These are phyloP conservation scores for Pseudotriccus pelzelni DNA, from an alignment of 2,797 vertebrate species.

Conservation along the genomic window DNA sequence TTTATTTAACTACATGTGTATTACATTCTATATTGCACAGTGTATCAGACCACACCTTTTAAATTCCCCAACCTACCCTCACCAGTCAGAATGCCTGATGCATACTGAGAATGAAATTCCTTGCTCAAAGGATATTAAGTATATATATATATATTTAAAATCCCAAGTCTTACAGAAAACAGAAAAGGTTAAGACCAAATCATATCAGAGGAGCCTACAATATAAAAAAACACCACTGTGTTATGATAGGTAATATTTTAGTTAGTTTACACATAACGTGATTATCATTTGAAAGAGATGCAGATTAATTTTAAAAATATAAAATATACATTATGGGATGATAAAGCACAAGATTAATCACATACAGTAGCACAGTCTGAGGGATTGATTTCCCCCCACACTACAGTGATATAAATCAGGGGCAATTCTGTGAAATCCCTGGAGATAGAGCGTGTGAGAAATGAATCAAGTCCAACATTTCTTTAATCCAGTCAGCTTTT, in stretches of 20 bases:
- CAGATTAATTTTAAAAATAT: not conserved
- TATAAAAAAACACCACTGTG: not conserved
- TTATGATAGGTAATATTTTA: not conserved
- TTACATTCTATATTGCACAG: conserved; percentile 19
- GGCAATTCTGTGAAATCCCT: not conserved
- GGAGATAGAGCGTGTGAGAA: not conserved
- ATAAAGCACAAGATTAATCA: not conserved
- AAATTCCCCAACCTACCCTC: not conserved
- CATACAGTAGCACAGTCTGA: not conserved
- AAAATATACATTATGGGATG: not conserved
- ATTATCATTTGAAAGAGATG: not conserved
- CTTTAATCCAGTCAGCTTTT: not conserved
- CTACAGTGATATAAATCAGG: not conserved
- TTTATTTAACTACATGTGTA: conserved; percentile 57
- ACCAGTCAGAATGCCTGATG: not conserved
- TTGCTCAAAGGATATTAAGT: not conserved
- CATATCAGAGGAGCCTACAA: not conserved
- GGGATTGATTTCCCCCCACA: not conserved
- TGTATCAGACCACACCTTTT: conserved; percentile 7
- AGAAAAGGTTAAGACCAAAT: not conserved
- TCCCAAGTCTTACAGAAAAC: not conserved
- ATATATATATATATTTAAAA: not conserved
- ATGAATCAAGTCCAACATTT: not conserved
- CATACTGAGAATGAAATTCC: not conserved
- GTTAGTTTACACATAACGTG: not conserved